A percentile compares a stretch with the other conserved stretches of the same genome.
Evolutionary conservation across 2,888 invertebrate species (phyloP).

Genomic region (Cerceris rybyensis): DNA sequence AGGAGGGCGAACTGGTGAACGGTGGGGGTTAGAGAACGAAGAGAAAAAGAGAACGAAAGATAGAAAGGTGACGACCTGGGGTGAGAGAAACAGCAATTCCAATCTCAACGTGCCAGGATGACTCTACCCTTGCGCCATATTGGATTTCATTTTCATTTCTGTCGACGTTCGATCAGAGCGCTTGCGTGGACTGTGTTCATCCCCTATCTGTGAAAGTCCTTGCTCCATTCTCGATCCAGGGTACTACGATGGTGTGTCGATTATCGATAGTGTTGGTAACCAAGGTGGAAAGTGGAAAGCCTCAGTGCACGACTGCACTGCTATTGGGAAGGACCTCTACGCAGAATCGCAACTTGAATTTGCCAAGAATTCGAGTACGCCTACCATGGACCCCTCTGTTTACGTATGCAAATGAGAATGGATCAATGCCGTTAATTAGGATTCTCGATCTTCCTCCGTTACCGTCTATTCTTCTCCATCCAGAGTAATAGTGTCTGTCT

Average conservation of each 20-base stretch:
- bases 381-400: slow-evolving; percentile 64
- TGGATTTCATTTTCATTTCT: slow-evolving; percentile 67
- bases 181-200: slow-evolving; percentile 27
- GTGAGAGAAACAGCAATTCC: slow-evolving; percentile 46
- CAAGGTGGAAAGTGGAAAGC: slow-evolving; percentile 39
- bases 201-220: slow-evolving; percentile 2
- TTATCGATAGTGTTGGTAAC: slow-evolving; percentile 28
- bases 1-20: slow-evolving; percentile 44
- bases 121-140: slow-evolving; percentile 51
- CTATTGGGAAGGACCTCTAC: slow-evolving; percentile 29
- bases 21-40: slow-evolving; percentile 10
- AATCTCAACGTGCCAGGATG: slow-evolving; percentile 60
- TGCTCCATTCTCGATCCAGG: slow-evolving; percentile 1
- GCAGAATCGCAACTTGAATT: slow-evolving; percentile 60
- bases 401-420: slow-evolving; percentile 72
- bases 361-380: slow-evolving; percentile 67
- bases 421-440: slow-evolving; percentile 75
- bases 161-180: slow-evolving; percentile 36
- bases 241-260: slow-evolving; percentile 31
- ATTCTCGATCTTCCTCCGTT: slow-evolving; percentile 64
- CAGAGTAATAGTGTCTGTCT: slow-evolving; percentile 39
- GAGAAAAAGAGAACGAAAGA: slow-evolving; percentile 3
- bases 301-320: slow-evolving; percentile 39
- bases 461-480: slow-evolving; percentile 44
- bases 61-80: slow-evolving; percentile 5